phyloP scores from a whole-genome alignment of 2,888 invertebrate species.

The Megamerina dolium region DNA sequence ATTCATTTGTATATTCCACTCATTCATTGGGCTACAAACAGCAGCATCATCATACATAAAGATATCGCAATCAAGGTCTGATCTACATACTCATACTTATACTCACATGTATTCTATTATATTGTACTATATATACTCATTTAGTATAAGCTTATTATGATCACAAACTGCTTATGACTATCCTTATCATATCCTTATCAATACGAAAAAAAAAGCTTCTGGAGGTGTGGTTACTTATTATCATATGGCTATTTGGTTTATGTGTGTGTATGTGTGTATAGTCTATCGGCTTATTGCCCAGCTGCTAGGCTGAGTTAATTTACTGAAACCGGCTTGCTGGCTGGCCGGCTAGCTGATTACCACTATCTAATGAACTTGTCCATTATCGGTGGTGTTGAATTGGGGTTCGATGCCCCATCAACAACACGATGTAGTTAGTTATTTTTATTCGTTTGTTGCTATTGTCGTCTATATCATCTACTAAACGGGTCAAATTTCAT shows the following conservation, averaged over 20 bases:
- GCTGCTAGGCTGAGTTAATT: too few species aligned
- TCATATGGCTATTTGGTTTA: too few species aligned
- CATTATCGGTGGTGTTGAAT: neutral
- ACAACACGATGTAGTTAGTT: neutral
- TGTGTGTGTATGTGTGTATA: too few species aligned
- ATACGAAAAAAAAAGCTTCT: slow-evolving; percentile 3
- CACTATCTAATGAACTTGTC: neutral
- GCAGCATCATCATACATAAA: slow-evolving; percentile 1
- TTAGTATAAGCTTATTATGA: too few species aligned
- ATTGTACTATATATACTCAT: slow-evolving; percentile 31
- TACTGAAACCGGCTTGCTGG: too few species aligned
- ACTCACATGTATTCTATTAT: neutral
- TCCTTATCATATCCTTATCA: slow-evolving; percentile 32
- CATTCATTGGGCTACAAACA: slow-evolving; percentile 12
- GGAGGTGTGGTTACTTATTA: neutral
- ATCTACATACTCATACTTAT: too few species aligned
- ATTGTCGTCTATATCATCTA: too few species aligned
- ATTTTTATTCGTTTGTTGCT: too few species aligned
- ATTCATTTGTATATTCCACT: too few species aligned
- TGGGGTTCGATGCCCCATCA: neutral
- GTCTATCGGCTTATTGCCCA: too few species aligned
- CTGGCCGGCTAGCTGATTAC: neutral
- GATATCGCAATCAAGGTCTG: slow-evolving; percentile 13
- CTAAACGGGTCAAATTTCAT: too few species aligned
- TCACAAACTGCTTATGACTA: slow-evolving; percentile 27